A percentile compares a stretch with the other conserved stretches of the same genome.
These are phyloP conservation scores for Orchesella flavescens DNA, from an alignment of 2,888 invertebrate genomes.

Conservation along the genomic window DNA sequence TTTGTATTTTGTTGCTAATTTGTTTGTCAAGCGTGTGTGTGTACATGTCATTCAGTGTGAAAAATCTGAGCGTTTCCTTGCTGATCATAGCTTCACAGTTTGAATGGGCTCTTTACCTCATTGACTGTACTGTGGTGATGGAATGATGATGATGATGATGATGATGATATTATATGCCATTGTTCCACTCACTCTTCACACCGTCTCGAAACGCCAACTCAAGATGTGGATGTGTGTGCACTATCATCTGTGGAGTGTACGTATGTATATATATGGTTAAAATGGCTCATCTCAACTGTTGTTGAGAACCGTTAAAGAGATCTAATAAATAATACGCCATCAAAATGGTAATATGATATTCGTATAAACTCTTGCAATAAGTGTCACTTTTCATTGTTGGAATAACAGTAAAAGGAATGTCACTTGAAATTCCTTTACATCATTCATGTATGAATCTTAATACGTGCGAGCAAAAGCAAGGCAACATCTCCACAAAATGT, in stretches of 20 bases:
- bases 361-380: constrained; percentile 55
- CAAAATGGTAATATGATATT: constrained; percentile 57
- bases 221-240: background rate
- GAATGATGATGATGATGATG: background rate
- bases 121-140: background rate
- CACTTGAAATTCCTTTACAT: constrained; percentile 57
- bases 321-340: constrained; percentile 62
- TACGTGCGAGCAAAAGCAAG: background rate
- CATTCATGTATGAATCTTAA: constrained; percentile 37
- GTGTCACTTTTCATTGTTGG: constrained; percentile 60
- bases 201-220: constrained; percentile 5
- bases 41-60: background rate
- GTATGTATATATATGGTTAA: background rate
- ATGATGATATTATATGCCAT: constrained; percentile 9
- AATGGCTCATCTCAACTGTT: constrained; percentile 12
- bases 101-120: constrained; percentile 1
- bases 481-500: background rate
- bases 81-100: background rate
- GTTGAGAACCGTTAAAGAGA: constrained; percentile 57
- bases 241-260: background rate
- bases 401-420: constrained; percentile 54
- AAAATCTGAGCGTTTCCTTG: background rate
- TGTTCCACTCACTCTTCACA: background rate
- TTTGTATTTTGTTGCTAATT: background rate
- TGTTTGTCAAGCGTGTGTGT: no score